Evolutionary conservation across 2,888 invertebrate genomes (phyloP), one percentile per base, ranked within the genome.

Genomic region (Ophonus ardosiacus): DNA sequence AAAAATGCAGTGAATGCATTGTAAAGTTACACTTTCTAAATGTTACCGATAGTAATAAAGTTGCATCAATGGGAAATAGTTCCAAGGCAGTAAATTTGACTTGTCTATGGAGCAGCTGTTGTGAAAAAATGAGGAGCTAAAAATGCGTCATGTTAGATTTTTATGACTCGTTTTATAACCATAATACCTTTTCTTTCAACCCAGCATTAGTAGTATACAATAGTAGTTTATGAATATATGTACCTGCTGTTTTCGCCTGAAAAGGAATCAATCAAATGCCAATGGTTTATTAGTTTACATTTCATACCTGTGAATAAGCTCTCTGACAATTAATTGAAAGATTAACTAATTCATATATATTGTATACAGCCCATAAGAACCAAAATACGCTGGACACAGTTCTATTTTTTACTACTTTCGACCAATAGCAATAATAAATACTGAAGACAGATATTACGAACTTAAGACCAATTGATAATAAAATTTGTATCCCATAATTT

Each of bases 81-180:
- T 86, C 86, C 68, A 84, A 86, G 71, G 87, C 83, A 57, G 87
- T 87, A 61, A 87, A 87, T 31, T 76, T 83, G 18, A 87, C 85
- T 78, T 86, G 86, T 61, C 87, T 84, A 40, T 88, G 87, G 10
- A 87, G 74, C 17, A 87, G 31, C 83, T 87, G 88, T n/a, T 86
- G 85, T n/a, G 87, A 88, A 85, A 88, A 88, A 43, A 81, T 84
- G 43, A 86, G 65, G 31, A 88, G 31, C 88, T 88, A 57, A 79
- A 65, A 81, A 78, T 10, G 3, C 4, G 68, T 43, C 43, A 74
- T 74, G 43, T 74, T 82, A 56, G 57, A 38, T 63, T 56, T 65
- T 13, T 43, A 31, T 31, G 31, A 31, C 31, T 31, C 31, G 31
- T 31, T 31, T 31, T 31, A 31, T 31, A 5, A 5, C 31, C 31